Conservation (phyloP, 2,113 vertebrate species). For the Corydoras sp. region DNA sequence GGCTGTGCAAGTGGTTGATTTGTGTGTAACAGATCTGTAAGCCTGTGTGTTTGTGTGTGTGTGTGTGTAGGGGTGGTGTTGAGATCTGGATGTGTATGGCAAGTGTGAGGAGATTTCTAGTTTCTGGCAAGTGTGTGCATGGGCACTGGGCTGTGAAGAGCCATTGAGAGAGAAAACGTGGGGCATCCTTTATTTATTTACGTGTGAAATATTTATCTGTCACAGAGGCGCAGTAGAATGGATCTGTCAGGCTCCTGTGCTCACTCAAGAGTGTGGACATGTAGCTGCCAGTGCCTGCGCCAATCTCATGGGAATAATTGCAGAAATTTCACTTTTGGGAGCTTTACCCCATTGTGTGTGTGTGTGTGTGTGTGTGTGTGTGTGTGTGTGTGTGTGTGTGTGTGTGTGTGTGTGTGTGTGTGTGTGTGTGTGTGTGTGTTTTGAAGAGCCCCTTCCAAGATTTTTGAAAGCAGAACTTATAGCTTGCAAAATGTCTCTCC, state of each 20-base stretch:
- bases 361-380: slow-evolving; percentile 53
- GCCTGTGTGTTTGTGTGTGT: not conserved
- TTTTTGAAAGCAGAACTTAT: slow-evolving; percentile 49
- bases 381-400: slow-evolving; percentile 50
- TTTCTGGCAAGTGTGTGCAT: slow-evolving; percentile 52
- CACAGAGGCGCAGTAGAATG: slow-evolving; percentile 88
- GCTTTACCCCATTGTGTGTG: slow-evolving; percentile 44
- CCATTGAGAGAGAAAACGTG: slow-evolving; percentile 83
- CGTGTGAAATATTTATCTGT: slow-evolving; percentile 98
- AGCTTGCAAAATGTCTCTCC: slow-evolving; percentile 30
- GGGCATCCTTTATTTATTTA: slow-evolving; percentile 98
- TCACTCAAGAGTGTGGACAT: slow-evolving; percentile 71
- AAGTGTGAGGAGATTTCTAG: slow-evolving; percentile 11
- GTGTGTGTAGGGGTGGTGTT: slow-evolving; percentile 5
- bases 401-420: slow-evolving; percentile 53
- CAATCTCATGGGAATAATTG: slow-evolving; percentile 75
- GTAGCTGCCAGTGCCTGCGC: slow-evolving; percentile 67
- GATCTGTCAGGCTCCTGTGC: slow-evolving; percentile 83
- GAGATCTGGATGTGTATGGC: not conserved
- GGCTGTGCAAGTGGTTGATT: not conserved
- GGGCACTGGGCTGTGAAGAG: slow-evolving; percentile 85
- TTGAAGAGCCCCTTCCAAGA: slow-evolving; percentile 60
- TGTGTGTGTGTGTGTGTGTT: slow-evolving; percentile 50
- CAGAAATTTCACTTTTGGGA: slow-evolving; percentile 77
- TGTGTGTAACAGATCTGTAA: too few species aligned